A percentile compares a stretch with the other conserved stretches of the same genome.
Evolutionary conservation across 2,888 invertebrate species (phyloP).

Genomic region (Tachina lurida): DNA sequence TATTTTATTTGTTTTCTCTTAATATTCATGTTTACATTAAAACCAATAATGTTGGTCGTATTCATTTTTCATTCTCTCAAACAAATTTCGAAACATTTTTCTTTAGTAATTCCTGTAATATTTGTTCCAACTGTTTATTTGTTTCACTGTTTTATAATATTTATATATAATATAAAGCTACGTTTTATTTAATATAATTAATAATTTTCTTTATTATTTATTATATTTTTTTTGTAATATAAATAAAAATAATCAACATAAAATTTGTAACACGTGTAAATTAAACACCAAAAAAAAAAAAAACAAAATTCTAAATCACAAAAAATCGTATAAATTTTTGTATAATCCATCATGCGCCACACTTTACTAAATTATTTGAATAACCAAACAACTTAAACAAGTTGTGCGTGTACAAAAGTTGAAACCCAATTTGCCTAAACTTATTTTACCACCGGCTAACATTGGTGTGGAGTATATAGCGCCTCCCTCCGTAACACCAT

Average conservation of each 20-base stretch:
- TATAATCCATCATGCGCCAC: slow-evolving; percentile 49
- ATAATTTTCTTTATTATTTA: slow-evolving; percentile 63
- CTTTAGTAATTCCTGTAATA: slow-evolving; percentile 49
- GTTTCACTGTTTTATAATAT: slow-evolving; percentile 71
- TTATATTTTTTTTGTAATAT: slow-evolving; percentile 61
- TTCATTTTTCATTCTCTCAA: slow-evolving; percentile 42
- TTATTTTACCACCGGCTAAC: slow-evolving; percentile 81
- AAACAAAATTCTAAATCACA: slow-evolving; percentile 46
- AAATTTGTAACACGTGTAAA: slow-evolving; percentile 74
- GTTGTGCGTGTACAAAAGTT: slow-evolving; percentile 83
- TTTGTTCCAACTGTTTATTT: slow-evolving; percentile 46
- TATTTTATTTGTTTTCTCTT: background rate
- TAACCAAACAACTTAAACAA: slow-evolving; percentile 69
- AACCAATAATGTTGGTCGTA: slow-evolving; percentile 39
- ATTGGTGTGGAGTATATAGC: slow-evolving; percentile 77
- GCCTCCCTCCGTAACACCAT: slow-evolving; percentile 78
- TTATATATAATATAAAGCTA: slow-evolving; percentile 74
- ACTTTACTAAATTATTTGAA: slow-evolving; percentile 54
- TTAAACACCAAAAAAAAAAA: slow-evolving; percentile 71
- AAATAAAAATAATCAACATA: slow-evolving; percentile 59
- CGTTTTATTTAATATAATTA: slow-evolving; percentile 52
- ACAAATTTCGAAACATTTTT: slow-evolving; percentile 39
- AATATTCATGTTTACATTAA: slow-evolving; percentile 27
- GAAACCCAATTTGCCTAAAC: slow-evolving; percentile 82
- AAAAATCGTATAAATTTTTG: slow-evolving; percentile 55